Evolutionary conservation across 2,113 vertebrate species (phyloP).

Genomic region (Trogon surrucura): DNA sequence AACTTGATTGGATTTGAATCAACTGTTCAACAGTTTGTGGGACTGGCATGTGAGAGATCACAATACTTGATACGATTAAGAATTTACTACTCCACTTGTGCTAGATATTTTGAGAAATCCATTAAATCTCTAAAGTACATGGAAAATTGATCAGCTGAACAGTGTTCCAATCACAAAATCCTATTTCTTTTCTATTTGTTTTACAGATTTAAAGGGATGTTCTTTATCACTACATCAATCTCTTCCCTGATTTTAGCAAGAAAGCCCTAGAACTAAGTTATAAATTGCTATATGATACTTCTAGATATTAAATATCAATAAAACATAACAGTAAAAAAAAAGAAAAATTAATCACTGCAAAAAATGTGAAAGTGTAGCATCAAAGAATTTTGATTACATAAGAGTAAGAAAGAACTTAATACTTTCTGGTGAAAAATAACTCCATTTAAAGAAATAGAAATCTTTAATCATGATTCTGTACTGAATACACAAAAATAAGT

Average conservation of each 20-base stretch:
- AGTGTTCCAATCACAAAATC: background rate
- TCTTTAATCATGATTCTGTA: background rate
- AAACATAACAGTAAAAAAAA: background rate
- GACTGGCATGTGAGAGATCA: background rate
- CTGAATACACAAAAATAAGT: background rate
- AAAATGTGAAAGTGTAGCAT: fast-evolving
- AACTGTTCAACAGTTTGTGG: background rate
- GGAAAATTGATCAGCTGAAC: background rate
- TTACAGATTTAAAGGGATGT: background rate
- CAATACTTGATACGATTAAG: background rate
- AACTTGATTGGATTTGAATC: background rate
- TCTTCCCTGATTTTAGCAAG: background rate
- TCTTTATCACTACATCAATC: background rate
- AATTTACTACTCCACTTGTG: background rate
- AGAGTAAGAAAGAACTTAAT: background rate
- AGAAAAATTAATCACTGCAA: background rate
- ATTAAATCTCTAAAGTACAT: background rate
- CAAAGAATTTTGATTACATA: background rate
- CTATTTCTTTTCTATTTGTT: background rate
- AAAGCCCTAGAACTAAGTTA: background rate
- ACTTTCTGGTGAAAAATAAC: background rate
- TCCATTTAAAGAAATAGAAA: background rate
- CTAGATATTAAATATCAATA: background rate
- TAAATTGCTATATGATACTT: background rate
- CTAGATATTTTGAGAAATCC: background rate